Percentiles rank a stretch among this genome's conserved stretches.
These are phyloP conservation scores for Borostomias antarcticus DNA, from an alignment of 2,797 vertebrate genomes.

Conservation along the genomic window DNA sequence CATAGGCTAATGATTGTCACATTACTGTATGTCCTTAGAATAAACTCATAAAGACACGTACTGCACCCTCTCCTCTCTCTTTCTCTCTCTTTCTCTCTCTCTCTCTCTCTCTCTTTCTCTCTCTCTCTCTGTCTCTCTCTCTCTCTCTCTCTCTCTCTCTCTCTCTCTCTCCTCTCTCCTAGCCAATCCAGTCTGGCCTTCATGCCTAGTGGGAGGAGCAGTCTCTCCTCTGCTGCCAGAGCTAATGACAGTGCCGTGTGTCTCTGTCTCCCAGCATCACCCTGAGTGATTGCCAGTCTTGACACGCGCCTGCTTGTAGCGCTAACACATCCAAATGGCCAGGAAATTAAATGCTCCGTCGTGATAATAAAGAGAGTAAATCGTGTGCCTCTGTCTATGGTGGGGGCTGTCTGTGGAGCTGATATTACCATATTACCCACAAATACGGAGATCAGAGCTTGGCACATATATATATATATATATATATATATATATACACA, in stretches of 20 bases:
- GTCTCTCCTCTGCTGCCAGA: constrained; percentile 17
- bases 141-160: not conserved
- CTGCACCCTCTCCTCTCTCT: not conserved
- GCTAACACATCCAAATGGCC: constrained; percentile 60
- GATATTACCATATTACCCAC: constrained; percentile 56
- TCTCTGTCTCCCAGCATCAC: constrained; percentile 61
- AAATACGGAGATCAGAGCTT: constrained; percentile 38
- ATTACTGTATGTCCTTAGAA: constrained; percentile 28
- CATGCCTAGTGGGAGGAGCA: constrained; percentile 24
- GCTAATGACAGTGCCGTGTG: constrained; percentile 42
- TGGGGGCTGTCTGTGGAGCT: constrained; percentile 35
- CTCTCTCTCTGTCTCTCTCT: not conserved
- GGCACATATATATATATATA: too few relatives aligned
- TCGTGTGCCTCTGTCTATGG: constrained; percentile 47
- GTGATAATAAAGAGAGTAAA: constrained; percentile 70
- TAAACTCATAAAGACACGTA: constrained; percentile 19
- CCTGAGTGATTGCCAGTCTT: constrained; percentile 63
- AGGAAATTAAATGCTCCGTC: constrained; percentile 64
- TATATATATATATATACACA: too few relatives aligned
- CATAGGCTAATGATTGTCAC: constrained; percentile 37
- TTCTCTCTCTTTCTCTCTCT: not conserved
- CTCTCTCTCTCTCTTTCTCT: too few relatives aligned
- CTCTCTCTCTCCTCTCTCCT: constrained; percentile 3
- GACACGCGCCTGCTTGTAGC: constrained; percentile 51
- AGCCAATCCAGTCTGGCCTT: constrained; percentile 4